phyloP scores from a whole-genome alignment of 2,888 invertebrate genomes.

The Cephus sareptanus region DNA sequence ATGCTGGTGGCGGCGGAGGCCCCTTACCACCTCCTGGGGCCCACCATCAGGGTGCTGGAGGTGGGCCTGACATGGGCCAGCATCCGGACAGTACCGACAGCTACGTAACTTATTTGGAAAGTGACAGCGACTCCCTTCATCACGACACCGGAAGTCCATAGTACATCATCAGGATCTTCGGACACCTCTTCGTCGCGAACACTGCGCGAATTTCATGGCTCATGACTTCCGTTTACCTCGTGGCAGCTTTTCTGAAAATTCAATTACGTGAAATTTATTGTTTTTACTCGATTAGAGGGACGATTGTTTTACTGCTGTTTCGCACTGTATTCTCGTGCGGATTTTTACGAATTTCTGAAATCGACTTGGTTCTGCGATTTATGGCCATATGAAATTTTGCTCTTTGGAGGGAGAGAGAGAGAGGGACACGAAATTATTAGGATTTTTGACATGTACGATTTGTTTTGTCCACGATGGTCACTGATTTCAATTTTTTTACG shows the following conservation, averaged over 20 bases:
- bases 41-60: conserved; percentile 51
- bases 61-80: conserved; percentile 71
- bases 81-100: conserved; percentile 88
- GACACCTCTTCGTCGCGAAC: neutral
- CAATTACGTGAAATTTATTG: neutral
- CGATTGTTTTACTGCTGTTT: neutral
- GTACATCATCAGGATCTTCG: conserved; percentile 44
- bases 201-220: neutral
- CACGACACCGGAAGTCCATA: conserved; percentile 71
- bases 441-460: neutral
- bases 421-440: neutral
- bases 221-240: neutral
- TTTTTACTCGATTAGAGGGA: neutral
- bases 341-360: neutral
- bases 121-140: conserved; percentile 75
- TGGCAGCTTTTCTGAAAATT: neutral
- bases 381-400: neutral
- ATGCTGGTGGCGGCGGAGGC: conserved; percentile 55
- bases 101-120: conserved; percentile 92
- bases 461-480: neutral
- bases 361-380: neutral
- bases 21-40: conserved; percentile 54
- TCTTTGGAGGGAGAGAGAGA: neutral
- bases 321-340: neutral
- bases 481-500: neutral